phyloP scores from a whole-genome alignment of 1,140 invertebrate genomes.

The Aphelenchoides besseyi region DNA sequence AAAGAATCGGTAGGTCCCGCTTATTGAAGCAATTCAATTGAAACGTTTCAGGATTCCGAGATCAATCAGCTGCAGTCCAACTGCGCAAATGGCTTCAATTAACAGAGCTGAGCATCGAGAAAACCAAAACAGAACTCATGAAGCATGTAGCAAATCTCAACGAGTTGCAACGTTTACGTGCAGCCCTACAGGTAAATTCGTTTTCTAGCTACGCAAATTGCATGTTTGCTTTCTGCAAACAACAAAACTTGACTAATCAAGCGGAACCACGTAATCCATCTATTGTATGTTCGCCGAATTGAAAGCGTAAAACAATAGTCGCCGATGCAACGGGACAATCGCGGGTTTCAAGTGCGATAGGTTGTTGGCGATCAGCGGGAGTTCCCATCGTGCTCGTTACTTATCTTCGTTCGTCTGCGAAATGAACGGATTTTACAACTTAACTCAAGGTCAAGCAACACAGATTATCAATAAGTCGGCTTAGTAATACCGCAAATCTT shows the following conservation, averaged over 20 bases:
- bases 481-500: no score
- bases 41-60: not conserved
- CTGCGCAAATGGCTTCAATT: constrained; percentile 23
- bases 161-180: constrained; percentile 11
- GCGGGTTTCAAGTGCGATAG: no score
- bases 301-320: no score
- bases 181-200: constrained; percentile 7
- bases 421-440: no score
- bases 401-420: no score
- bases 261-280: not conserved
- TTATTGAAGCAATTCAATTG: constrained; percentile 10
- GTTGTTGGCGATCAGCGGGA: no score
- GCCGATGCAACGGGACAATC: no score
- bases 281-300: no score
- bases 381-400: no score
- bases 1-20: not conserved
- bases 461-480: no score
- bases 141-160: no score
- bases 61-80: constrained; percentile 13
- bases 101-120: not conserved
- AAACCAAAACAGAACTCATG: not conserved
- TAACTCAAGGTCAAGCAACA: no score
- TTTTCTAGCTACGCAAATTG: not conserved
- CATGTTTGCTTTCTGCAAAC: not conserved
- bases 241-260: not conserved